Base-by-base conservation (phyloP, 2,113 vertebrate genomes). In the Corythaeola cristata region DNA sequence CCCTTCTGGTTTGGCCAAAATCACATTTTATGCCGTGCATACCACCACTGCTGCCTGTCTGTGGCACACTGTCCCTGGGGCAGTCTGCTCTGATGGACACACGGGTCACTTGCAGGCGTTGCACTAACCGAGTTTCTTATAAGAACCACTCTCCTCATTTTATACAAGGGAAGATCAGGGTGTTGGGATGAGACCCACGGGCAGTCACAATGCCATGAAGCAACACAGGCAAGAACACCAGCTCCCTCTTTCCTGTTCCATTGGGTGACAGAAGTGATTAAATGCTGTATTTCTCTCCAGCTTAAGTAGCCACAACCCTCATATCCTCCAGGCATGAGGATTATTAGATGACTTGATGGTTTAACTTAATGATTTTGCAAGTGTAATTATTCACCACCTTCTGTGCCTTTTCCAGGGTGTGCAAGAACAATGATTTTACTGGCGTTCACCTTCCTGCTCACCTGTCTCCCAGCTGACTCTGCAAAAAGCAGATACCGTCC, bases 401-500 rank as follows among this genome's bases (percentile, higher is more conserved):
- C 55, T 33, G 0, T 23, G 0, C 50, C 16, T 94, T 47, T 75
- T 89, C 41, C 89, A 92, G 94, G 87, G 64, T 77, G 88, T 52
- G 80, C 23, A 21, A 89, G 66, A 24, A 94, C 81, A 91, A 97
- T 68, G 73, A 50, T 39, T 33, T 35, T 63, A 2, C 52, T 94
- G 16, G 24, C 15, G 0, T 8, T 98, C 12, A 0, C 93, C 80
- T 53, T 95, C 49, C 89, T 98, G 81, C 88, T 98, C 7, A 4
- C 84, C 69, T 1, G 85, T 77, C 59, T 98, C 37, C 86, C 97
- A 68, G 96, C 84, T 44, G 67, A 6, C 59, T 81, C 74, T 74
- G 49, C 41, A 5, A 76, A 17, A 2, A 28, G 81, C 89, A 90
- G 66, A 47, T 15, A 93, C 67, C 82, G 0, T 30, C 80, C 72